Conservation (phyloP, 2,113 vertebrate species). For the Nipponia nippon region DNA sequence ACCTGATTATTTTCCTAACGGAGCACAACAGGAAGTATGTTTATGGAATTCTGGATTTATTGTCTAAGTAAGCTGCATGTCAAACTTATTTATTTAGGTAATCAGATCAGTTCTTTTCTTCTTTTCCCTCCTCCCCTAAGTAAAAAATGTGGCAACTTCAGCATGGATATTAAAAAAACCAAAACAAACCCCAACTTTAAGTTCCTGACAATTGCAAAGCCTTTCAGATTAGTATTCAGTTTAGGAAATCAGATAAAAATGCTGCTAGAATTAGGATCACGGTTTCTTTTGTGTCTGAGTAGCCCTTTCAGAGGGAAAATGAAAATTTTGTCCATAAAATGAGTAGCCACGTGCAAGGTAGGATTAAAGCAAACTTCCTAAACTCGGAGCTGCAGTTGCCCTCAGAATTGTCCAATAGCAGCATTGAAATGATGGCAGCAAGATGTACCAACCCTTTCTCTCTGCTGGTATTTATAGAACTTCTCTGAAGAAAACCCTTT, state of each 20-base stretch:
- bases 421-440: neutral
- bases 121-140: fast-evolving
- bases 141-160: neutral
- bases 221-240: neutral
- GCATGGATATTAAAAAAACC: neutral
- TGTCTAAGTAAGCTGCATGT: neutral
- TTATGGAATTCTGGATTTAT: neutral
- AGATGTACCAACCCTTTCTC: neutral
- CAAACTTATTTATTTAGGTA: neutral
- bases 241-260: neutral
- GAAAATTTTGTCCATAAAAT: neutral
- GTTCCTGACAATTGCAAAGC: neutral
- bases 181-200: neutral
- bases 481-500: neutral
- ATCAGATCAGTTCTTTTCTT: neutral
- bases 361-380: neutral
- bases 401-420: neutral
- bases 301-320: neutral
- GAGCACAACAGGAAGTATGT: fast-evolving
- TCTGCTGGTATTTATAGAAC: neutral
- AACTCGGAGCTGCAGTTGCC: neutral
- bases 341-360: neutral
- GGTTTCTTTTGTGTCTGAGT: neutral
- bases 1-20: neutral
- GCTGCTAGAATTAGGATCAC: neutral